phyloP scores from a whole-genome alignment of 2,888 invertebrate genomes.

The Drosophila hawaiiensis region DNA sequence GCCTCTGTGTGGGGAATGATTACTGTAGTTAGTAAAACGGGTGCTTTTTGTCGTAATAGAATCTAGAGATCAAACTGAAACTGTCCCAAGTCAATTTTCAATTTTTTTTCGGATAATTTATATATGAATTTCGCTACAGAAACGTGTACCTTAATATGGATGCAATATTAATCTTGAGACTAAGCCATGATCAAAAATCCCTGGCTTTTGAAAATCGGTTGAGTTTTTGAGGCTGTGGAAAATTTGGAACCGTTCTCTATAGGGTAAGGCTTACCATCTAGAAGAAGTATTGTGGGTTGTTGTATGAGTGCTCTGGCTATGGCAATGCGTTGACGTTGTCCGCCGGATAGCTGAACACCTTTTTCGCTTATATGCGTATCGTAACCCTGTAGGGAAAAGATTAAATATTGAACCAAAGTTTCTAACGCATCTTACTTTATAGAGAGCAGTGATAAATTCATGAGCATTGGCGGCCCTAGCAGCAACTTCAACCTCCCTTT shows the following conservation, averaged over 20 bases:
- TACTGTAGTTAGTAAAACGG: neutral
- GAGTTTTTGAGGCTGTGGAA: neutral
- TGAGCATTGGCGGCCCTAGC: constrained; percentile 91
- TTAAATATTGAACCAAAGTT: neutral
- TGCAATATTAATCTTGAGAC: too few relatives aligned
- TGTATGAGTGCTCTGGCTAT: constrained; percentile 92
- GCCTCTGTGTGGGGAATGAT: constrained; percentile 86
- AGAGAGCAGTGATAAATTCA: constrained; percentile 90
- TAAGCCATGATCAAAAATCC: too few relatives aligned
- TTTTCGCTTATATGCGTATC: constrained; percentile 92
- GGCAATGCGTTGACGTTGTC: constrained; percentile 92
- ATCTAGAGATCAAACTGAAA: neutral
- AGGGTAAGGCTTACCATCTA: constrained; percentile 86
- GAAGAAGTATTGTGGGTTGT: constrained; percentile 89
- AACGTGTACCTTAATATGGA: too few relatives aligned
- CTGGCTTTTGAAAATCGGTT: neutral
- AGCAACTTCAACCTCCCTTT: constrained; percentile 89
- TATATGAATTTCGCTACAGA: too few relatives aligned
- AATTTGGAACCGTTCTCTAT: neutral
- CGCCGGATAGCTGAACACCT: constrained; percentile 92
- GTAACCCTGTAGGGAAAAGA: constrained; percentile 87
- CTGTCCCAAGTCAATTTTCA: too few relatives aligned
- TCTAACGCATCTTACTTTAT: constrained; percentile 86
- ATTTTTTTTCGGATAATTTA: too few relatives aligned
- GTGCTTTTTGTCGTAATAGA: neutral